phyloP scores from a whole-genome alignment of 2,888 invertebrate species.

The Acronicta aceris region DNA sequence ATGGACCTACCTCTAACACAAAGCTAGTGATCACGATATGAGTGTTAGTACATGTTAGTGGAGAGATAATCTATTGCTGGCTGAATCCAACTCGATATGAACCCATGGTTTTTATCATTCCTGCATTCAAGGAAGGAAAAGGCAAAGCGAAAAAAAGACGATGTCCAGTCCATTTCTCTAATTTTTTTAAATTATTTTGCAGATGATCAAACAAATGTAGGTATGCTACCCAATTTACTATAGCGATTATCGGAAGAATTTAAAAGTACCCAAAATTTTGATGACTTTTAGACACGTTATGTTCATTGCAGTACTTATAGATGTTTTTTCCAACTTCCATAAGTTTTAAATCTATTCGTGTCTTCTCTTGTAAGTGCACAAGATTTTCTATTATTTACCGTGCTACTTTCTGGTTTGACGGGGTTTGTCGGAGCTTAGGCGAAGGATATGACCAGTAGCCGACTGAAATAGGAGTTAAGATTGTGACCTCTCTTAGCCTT shows the following conservation, averaged over 20 bases:
- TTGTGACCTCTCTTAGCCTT: background rate
- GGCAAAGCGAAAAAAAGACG: background rate
- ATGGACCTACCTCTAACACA: slow-evolving; percentile 37
- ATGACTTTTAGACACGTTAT: background rate
- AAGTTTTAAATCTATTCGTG: slow-evolving; percentile 28
- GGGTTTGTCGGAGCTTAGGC: slow-evolving; percentile 17
- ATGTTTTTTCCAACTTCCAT: background rate
- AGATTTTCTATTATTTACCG: slow-evolving; percentile 37
- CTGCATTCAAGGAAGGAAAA: background rate
- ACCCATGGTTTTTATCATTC: slow-evolving; percentile 11
- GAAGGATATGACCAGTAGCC: slow-evolving; percentile 26
- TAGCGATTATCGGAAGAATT: no score
- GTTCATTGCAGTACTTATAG: background rate
- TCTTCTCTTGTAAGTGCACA: slow-evolving; percentile 16
- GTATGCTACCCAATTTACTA: no score
- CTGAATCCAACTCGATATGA: background rate
- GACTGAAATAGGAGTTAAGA: background rate
- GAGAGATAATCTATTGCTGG: background rate
- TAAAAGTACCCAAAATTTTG: no score
- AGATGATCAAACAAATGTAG: background rate
- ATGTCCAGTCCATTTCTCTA: background rate
- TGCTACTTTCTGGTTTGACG: slow-evolving; percentile 49
- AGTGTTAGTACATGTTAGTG: slow-evolving; percentile 6
- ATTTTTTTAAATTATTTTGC: background rate
- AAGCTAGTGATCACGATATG: slow-evolving; percentile 21